Base-by-base conservation (phyloP, 2,888 invertebrate genomes). In the Cryptophagus acutangulus region DNA sequence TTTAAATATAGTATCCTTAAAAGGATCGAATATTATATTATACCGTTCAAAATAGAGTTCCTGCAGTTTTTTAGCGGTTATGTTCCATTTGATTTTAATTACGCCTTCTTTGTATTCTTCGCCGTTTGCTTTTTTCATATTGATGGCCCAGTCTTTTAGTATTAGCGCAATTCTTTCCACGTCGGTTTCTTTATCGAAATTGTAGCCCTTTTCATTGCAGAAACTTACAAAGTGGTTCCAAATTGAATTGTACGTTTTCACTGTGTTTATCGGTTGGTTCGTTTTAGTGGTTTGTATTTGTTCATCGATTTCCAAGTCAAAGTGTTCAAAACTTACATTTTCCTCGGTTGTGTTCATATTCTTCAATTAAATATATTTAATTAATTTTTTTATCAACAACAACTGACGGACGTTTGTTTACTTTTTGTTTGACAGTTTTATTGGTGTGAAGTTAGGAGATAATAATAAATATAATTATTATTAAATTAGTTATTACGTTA, bases 11-110 rank as follows among this genome's bases (percentile, higher is more conserved):
- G n/a, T 20, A n/a, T 20, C n/a, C 24, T 20, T 6, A 20, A 20
- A 20, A 6, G 24, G 24, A n/a, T 20, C 24, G n/a, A 20, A 8
- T 20, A 8, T n/a, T 20, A 20, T 20, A 20, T n/a, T 20, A n/a
- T 20, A 20, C 5, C 48, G 41, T n/a, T n/a, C n/a, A n/a, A n/a
- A n/a, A 29, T 29, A 29, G 8, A 10, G 8, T 29, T 5, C 29
- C 12, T 29, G 29, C 8, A 29, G 8, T 5, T 10, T 5, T 29
- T 29, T 29, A 10, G 29, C 29, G 5, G 29, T 29, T 5, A 29
- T 13, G 13, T 29, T 29, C 29, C 29, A 29, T 13, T 10, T 29
- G 8, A 13, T 29, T 10, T 29, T 29, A 5, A 29, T 10, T 10
- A 29, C 29, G 12, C 29, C 15, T 35, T 17, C 12, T 29, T 29